Evolutionary conservation across 1,140 invertebrate genomes (phyloP), one percentile per base, ranked within the genome.

Genomic region (Campoletis sonorensis): DNA sequence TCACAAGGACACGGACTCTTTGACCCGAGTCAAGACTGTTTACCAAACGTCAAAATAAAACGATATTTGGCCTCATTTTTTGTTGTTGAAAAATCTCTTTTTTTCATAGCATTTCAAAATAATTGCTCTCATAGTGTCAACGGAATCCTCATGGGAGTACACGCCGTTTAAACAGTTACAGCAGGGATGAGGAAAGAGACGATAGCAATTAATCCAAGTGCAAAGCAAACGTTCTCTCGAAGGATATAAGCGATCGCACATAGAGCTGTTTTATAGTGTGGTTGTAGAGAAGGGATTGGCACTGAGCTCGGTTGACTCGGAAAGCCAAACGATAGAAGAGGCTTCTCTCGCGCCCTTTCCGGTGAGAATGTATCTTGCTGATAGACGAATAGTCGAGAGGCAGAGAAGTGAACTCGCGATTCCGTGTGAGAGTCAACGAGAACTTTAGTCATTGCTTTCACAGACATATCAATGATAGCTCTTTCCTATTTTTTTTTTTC

Each of bases 401-500:
- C 26, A 70, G 67, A 13, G 67, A 70, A 15, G 3, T 18, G 13
- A 30, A 5, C 2, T 27, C 61, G 26, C 21, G 15, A 30, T 70
- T 58, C 21, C 40, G 61, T 64, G 23, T 23, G 10, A 27, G 67
- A 33, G 67, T 33, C 67, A 33, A 70, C 67, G 67, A 70, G 30
- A 70, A 15, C 30, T n/a, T 33, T 33, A 16, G 13, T 70, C 67
- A 30, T 70, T n/a, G 4, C 27, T 64, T 67, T 33, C 27, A 33
- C 27, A 33, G 27, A 33, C n/a, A 18, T 70, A 70, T 33, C 67
- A 70, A 70, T 27, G 61, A 70, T 70, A 70, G 72, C 85, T 85
- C 81, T 82, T 72, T 4, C 45, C 18, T 5, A 49, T 72, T 73
- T 80, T 80, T 80, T 30, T 71, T 58, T 79, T 67, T 79, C 71